Base-by-base conservation (phyloP, 2,113 vertebrate genomes). In the Nematolebias whitei region DNA sequence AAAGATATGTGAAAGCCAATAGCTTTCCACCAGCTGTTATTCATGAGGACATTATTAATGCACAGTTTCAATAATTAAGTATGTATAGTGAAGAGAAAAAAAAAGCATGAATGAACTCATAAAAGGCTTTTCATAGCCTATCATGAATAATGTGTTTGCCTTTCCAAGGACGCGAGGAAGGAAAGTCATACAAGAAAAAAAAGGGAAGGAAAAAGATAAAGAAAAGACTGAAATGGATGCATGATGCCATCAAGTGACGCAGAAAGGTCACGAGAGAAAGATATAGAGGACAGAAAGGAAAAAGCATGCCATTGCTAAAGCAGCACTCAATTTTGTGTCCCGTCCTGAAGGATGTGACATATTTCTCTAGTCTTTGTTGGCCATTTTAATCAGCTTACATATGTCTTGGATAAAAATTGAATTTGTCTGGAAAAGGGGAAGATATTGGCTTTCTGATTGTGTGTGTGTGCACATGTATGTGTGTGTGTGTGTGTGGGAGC, bases 271-370 rank as follows among this genome's bases (percentile, higher is more conserved):
- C 10, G 39, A 64, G 53, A 63, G 68, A 69, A 35, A 22, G 69
- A 60, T 52, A 62, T 22, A 54, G 49, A 76, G 52, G 54, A 63
- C 35, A 29, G 57, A 52, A 49, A 67, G 60, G 47, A 32, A 69
- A 71, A 20, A 22, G 58, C 68, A 52, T 71, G 73, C 58, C 51
- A 63, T 66, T 72, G 68, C 68, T 74, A 76, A 68, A 91, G 75
- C 59, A 76, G 65, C 32, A 79, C 87, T 76, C 79, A 66, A 79
- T 85, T 87, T 83, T 24, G 63, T 80, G 74, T 87, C 75, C 82
- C 71, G 88, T 80, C 77, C 87, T 86, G 72, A 86, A 88, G 69
- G 87, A 89, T 87, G 65, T 68, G 84, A 83, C 81, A 90, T 86
- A 87, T 84, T 87, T 91, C 83, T 92, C 82, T 49, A 48, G 69